Conservation (phyloP, 2,113 vertebrate species). For the Mesembrinibis cayennensis region DNA sequence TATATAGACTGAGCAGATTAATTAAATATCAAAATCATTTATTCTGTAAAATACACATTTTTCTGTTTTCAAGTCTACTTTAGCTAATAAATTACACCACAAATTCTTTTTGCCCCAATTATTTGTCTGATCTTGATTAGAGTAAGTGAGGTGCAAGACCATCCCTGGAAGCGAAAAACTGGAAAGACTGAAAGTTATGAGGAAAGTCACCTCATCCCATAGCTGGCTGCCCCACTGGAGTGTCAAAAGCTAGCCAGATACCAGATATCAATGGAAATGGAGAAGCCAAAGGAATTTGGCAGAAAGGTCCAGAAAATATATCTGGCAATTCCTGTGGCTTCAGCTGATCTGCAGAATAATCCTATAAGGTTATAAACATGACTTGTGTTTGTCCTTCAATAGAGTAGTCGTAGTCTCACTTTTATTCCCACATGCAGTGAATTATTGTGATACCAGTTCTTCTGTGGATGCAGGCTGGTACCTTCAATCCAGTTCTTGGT, state of each 20-base stretch:
- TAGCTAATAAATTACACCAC: background rate
- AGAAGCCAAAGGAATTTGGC: background rate
- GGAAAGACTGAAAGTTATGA: background rate
- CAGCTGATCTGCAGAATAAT: background rate
- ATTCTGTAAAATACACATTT: background rate
- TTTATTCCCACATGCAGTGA: fast-evolving
- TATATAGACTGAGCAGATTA: background rate
- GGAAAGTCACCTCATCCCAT: background rate
- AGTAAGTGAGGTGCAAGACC: background rate
- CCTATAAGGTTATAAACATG: background rate
- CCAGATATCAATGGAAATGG: background rate
- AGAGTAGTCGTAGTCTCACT: background rate
- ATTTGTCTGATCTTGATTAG: background rate
- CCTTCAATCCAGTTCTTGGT: background rate
- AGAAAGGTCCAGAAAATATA: background rate
- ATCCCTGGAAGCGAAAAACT: background rate
- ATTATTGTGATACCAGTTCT: background rate
- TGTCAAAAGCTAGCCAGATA: background rate
- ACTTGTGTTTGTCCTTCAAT: background rate
- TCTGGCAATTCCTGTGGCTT: background rate
- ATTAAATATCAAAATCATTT: background rate
- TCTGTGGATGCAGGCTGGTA: background rate
- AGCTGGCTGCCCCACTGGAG: background rate
- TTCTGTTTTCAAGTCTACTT: background rate
- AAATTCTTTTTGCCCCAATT: background rate